Percentiles rank a stretch among this genome's conserved stretches.
These are phyloP conservation scores for Cheilinus undulatus DNA, from an alignment of 2,113 vertebrate species.

Conservation along the genomic window DNA sequence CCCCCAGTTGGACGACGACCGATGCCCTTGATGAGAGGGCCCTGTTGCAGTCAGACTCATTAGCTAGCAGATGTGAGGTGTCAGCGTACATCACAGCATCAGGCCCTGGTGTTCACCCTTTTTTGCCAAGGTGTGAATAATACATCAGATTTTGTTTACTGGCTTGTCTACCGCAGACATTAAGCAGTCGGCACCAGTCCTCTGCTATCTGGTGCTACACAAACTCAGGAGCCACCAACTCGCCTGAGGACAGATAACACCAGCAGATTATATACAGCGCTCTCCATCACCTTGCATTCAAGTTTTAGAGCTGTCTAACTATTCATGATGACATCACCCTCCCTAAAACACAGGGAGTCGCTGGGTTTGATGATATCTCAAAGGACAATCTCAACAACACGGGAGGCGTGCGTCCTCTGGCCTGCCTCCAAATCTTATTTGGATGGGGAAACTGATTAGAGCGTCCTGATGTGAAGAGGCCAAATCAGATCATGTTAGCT, in stretches of 20 bases:
- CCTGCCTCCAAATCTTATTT: constrained; percentile 65
- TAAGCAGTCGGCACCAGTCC: constrained; percentile 50
- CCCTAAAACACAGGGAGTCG: constrained; percentile 30
- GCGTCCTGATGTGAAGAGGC: constrained; percentile 52
- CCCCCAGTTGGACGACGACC: constrained; percentile 46
- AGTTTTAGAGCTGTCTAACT: constrained; percentile 55
- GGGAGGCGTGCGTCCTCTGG: constrained; percentile 55
- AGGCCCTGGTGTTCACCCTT: constrained; percentile 41
- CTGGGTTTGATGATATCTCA: constrained; percentile 48
- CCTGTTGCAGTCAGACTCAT: constrained; percentile 58
- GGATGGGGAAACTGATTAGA: constrained; percentile 69
- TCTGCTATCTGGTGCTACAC: constrained; percentile 35
- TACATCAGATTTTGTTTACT: constrained; percentile 69
- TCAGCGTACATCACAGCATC: constrained; percentile 62
- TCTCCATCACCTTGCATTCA: constrained; percentile 67
- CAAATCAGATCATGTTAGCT: constrained; percentile 82
- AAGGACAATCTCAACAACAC: constrained; percentile 60
- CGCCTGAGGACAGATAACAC: constrained; percentile 52
- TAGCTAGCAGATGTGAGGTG: constrained; percentile 69
- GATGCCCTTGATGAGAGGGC: constrained; percentile 65
- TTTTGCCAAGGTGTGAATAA: constrained; percentile 68
- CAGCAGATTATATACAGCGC: constrained; percentile 27
- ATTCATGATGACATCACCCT: constrained; percentile 42
- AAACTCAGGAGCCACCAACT: constrained; percentile 44
- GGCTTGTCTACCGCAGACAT: constrained; percentile 49